Evolutionary conservation across 2,888 invertebrate genomes (phyloP).

Genomic region (Pristionchus exspectatus): DNA sequence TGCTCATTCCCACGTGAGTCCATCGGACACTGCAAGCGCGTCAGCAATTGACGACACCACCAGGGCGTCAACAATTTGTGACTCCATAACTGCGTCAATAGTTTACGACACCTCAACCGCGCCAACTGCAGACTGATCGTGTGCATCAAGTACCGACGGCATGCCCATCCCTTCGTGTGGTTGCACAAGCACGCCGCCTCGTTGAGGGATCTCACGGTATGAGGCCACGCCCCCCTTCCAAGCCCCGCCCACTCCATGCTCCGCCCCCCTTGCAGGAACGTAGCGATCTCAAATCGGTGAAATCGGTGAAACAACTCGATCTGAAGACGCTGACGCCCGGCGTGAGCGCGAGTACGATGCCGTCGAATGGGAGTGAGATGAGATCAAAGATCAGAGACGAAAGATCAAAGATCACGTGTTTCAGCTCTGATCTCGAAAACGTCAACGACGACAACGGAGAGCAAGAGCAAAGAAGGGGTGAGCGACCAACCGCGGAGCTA

Average conservation of each 20-base stretch:
- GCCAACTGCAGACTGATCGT: constrained; percentile 3
- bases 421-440: not conserved
- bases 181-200: constrained; percentile 23
- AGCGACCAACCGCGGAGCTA: not conserved
- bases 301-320: not conserved
- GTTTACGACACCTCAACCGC: not conserved
- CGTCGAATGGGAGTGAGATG: not conserved
- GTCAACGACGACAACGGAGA: not conserved
- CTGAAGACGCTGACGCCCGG: not conserved
- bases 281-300: not conserved
- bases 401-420: not conserved
- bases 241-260: constrained; percentile 9
- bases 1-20: constrained; percentile 48
- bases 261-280: constrained; percentile 23
- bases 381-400: not conserved
- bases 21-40: not conserved
- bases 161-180: constrained; percentile 44
- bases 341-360: not conserved
- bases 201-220: constrained; percentile 19
- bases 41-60: not conserved
- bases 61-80: not conserved
- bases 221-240: not conserved
- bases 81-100: not conserved
- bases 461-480: constrained; percentile 14
- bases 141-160: constrained; percentile 41